Base-by-base conservation (phyloP, 2,888 invertebrate genomes). In the Patella ulyssiponensis region DNA sequence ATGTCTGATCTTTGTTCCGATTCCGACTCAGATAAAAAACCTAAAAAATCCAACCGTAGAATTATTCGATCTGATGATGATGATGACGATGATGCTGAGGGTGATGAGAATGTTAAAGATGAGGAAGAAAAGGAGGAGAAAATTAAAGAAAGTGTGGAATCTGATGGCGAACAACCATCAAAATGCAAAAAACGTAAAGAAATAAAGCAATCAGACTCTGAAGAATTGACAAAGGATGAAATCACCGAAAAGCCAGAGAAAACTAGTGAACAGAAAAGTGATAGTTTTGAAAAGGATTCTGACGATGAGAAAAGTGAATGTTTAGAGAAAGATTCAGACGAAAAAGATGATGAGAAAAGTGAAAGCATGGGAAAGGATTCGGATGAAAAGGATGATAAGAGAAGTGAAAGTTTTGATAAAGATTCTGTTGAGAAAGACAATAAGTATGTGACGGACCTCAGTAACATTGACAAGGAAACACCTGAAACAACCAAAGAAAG, bases 61-160 rank as follows among this genome's bases (percentile, higher is more conserved):
- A 82, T 82, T 23, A 82, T 84, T 33, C 77, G 83, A 15, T 85
- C 85, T 11, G 86, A 83, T 69, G 80, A 85, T 1, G 80, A 81
- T 80, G 83, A 82, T 11, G 64, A 58, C n/a, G 58, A 17, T n/a
- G 58, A 64, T 1, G 64, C 20, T 11, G 64, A 23, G 0, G 3
- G 14, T 12, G 64, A 64, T 3, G 64, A 64, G 14, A 12, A 23
- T 64, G 23, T 27, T 14, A 23, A 70, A n/a, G 71, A 76, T 3
- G 52, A 64, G 14, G 33, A 56, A 15, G 64, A 72, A 23, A 71
- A 72, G 15, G 52, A 58, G 4, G 64, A 72, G 15, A 64, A 71
- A 58, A 58, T 52, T 71, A 27, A 58, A 27, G 71, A 71, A 64
- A 73, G 15, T 15, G 33, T 54, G n/a, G 69, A 23, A 23, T 75